Evolutionary conservation across 1,140 invertebrate genomes (phyloP), one percentile per base, ranked within the genome.

Genomic region (Polyergus mexicanus): DNA sequence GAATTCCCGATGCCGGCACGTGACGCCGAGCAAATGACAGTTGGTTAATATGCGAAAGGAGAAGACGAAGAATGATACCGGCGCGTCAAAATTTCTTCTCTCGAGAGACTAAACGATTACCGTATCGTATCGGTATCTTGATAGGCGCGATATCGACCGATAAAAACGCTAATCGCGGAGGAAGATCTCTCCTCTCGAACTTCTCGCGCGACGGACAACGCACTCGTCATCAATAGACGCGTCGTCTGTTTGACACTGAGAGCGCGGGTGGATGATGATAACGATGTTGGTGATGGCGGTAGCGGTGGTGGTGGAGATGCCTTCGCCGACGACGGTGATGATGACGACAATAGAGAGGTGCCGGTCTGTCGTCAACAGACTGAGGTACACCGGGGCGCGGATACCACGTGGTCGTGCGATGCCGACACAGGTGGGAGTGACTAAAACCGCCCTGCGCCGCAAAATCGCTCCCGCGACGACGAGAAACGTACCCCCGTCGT

Each of bases 401-500:
- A 92, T 38, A 87, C 84, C 94, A 94, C 94, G 94, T 94, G 93
- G 92, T 93, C 87, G 91, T 90, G 90, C 92, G 92, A 89, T 91
- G 90, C 86, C 87, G 89, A 90, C 93, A 94, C 92, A 94, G 95
- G 94, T 95, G 94, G 94, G 94, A 94, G 93, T 94, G 94, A 94
- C 94, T 93, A 83, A 87, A 93, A 92, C 91, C 93, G 92, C 91
- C 92, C 92, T 90, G 91, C 77, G 89, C 81, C 58, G 68, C 84
- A 88, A 66, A 92, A 91, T 91, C 91, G 91, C 83, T 66, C 84
- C 76, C 65, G 68, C 88, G 56, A 66, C 44, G 63, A 19, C 76
- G 54, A 58, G 35, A 32, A 32, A 19, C 54, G 87, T 89, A 89
- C 86, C 90, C 88, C 86, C 47, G 25, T 51, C 44, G 76, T 75